Percentiles rank a stretch among this genome's conserved stretches.
These are phyloP conservation scores for Selene dorsalis DNA, from an alignment of 2,797 vertebrate genomes.

Conservation along the genomic window DNA sequence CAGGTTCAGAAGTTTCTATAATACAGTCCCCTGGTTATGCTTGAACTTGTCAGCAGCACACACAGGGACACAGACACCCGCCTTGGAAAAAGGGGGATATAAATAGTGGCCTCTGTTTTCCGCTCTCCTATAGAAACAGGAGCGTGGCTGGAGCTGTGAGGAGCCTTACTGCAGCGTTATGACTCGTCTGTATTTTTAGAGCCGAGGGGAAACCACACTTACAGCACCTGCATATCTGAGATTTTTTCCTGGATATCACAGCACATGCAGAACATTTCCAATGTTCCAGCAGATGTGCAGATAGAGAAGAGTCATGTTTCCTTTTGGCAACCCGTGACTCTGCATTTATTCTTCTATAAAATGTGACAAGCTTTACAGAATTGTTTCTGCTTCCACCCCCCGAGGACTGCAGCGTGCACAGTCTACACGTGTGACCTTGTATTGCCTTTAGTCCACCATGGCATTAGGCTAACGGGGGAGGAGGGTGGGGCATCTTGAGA, in stretches of 20 bases:
- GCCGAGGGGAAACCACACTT: slow-evolving; percentile 27
- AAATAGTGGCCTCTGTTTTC: slow-evolving; percentile 74
- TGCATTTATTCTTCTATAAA: slow-evolving; percentile 6
- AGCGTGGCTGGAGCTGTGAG: slow-evolving; percentile 28
- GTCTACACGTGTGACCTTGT: slow-evolving; percentile 36
- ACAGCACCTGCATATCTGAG: slow-evolving; percentile 51
- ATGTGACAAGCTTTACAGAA: not conserved
- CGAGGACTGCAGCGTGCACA: not conserved
- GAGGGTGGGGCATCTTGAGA: slow-evolving; percentile 20
- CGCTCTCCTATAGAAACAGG: slow-evolving; percentile 58
- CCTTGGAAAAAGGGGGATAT: slow-evolving; percentile 67
- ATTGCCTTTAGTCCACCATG: slow-evolving; percentile 12
- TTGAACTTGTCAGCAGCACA: slow-evolving; percentile 54
- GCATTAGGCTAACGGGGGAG: slow-evolving; percentile 42
- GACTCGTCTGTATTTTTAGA: slow-evolving; percentile 65
- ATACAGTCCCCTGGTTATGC: slow-evolving; percentile 22
- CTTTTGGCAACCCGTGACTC: slow-evolving; percentile 19
- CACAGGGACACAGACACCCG: slow-evolving; percentile 46
- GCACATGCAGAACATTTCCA: slow-evolving; percentile 31
- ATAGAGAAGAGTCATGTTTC: slow-evolving; percentile 31
- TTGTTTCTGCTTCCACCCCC: not conserved
- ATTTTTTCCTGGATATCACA: slow-evolving; percentile 40
- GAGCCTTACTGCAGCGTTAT: slow-evolving; percentile 32
- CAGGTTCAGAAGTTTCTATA: not conserved
- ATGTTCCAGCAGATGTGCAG: slow-evolving; percentile 30